phyloP scores from a whole-genome alignment of 2,797 vertebrate genomes.

The Zalophus californianus region DNA sequence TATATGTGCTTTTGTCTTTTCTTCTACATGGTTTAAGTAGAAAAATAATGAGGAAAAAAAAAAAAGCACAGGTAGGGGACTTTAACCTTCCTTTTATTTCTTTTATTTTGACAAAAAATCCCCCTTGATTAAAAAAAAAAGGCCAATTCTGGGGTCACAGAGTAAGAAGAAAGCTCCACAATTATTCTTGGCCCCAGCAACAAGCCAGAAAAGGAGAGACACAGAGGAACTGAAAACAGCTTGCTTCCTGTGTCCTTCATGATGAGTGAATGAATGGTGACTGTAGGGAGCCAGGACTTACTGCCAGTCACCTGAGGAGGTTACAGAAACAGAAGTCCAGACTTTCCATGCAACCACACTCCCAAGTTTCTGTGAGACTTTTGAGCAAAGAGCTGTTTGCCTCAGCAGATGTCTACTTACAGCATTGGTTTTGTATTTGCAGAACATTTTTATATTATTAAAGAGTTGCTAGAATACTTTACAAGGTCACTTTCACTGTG shows the following conservation, averaged over 20 bases:
- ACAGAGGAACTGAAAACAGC: not conserved
- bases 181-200: not conserved
- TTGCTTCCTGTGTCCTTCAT: not conserved
- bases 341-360: not conserved
- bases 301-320: not conserved
- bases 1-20: not conserved
- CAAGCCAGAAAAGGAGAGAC: not conserved
- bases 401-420: not conserved
- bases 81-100: not conserved
- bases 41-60: not conserved
- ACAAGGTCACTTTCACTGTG: not conserved
- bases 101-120: not conserved
- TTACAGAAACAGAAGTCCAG: not conserved
- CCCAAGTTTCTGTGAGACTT: not conserved
- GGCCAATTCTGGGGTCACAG: not conserved
- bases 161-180: not conserved
- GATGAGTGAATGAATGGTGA: not conserved
- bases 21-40: not conserved
- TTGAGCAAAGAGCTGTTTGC: not conserved
- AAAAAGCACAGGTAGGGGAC: not conserved
- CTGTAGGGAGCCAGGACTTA: not conserved
- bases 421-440: not conserved
- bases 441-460: not conserved
- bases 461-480: not conserved
- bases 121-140: not conserved